Evolutionary conservation across 2,113 vertebrate genomes (phyloP), one percentile per base, ranked within the genome.

Genomic region (Actenoides hombroni): DNA sequence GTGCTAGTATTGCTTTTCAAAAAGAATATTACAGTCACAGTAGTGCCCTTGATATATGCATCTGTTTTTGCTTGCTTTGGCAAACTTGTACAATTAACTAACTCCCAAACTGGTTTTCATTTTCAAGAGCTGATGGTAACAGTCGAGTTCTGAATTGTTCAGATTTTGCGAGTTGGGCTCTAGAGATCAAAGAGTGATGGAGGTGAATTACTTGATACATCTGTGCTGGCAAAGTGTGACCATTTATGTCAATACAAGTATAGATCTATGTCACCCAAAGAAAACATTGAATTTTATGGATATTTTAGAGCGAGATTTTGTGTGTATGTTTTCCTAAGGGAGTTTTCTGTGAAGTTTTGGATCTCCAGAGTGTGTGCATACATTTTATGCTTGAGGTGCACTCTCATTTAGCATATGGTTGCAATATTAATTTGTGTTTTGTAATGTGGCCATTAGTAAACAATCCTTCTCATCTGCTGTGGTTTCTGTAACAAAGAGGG

Each of bases 271-370:
- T 97, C 98, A 96, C 61, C 91, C 74, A 93, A 96, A 94, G 90
- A 97, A 98, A 98, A 98, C 95, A 97, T 9, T 95, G 88, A 95
- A 85, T 97, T 97, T 97, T 97, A 94, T 96, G 84, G 90, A 48
- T 97, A 78, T 95, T 97, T 97, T 88, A 93, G 81, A 83, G 81
- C 75, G 64, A 96, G 79, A 77, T 85, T 92, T 94, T 60, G 82
- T 94, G 87, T 76, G 28, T 92, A 23, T 91, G 40, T 97, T 94
- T 90, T 94, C 86, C 90, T 88, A 35, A 87, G 64, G 78, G 84
- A 73, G 13, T 80, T 73, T 74, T 65, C 56, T 80, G 44, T 93
- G 35, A 82, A 77, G 60, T 93, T 97, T 84, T 42, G 0, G 92
- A 23, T 87, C 91, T 96, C 71, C 39, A 78, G 80, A 79, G 59